Conservation (phyloP, 2,113 vertebrate species). For the Anser brachyrhynchus region DNA sequence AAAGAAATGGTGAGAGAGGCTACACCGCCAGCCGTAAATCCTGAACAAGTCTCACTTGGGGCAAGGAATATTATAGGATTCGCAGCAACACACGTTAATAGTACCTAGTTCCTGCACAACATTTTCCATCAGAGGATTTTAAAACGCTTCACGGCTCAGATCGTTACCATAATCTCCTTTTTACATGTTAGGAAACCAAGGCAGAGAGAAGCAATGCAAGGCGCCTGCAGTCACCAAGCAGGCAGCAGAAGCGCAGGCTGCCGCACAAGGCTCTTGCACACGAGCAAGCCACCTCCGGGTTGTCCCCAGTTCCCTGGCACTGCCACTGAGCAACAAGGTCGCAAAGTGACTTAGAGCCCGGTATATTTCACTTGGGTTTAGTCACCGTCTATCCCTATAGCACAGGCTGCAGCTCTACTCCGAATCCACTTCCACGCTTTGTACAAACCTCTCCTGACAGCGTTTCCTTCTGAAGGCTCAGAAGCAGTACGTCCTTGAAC, state of each 20-base stretch:
- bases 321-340: too few species aligned
- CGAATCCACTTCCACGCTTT: not conserved
- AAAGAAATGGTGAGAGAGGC: not conserved
- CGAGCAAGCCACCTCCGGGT: too few species aligned
- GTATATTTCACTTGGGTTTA: not conserved
- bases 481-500: not conserved
- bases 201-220: not conserved
- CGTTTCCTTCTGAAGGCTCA: not conserved
- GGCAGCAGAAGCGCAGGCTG: not conserved
- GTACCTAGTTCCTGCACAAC: not conserved
- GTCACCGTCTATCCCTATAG: not conserved
- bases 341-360: not conserved
- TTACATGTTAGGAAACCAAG: not conserved
- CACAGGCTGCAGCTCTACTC: not conserved
- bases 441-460: not conserved
- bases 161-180: not conserved
- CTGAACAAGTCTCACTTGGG: not conserved
- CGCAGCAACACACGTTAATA: not conserved
- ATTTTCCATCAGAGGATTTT: not conserved
- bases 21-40: not conserved
- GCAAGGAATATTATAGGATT: not conserved
- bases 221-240: not conserved
- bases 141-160: not conserved
- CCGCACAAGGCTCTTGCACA: not conserved
- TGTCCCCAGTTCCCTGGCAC: too few species aligned